Evolutionary conservation across 2,797 vertebrate species (phyloP).

Genomic region (Denticeps clupeoides): DNA sequence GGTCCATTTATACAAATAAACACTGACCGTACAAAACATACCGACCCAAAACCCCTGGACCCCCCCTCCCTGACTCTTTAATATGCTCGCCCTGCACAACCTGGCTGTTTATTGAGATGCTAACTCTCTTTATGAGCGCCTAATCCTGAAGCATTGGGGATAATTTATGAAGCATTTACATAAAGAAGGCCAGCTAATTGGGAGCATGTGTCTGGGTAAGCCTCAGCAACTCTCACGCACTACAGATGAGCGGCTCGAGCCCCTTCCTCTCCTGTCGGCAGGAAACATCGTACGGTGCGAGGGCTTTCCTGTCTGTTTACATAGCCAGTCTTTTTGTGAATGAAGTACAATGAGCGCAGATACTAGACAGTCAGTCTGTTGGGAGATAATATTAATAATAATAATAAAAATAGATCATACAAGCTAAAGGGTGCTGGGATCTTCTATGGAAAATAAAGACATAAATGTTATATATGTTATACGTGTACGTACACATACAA

Average conservation of each 20-base stretch:
- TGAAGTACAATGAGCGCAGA: not conserved
- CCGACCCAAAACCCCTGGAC: constrained; percentile 3
- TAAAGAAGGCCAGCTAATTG: constrained; percentile 81
- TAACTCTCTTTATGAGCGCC: constrained; percentile 77
- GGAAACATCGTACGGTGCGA: too few species aligned
- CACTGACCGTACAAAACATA: constrained; percentile 7
- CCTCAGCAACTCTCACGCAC: constrained; percentile 62
- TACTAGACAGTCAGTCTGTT: constrained; percentile 3
- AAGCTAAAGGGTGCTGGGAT: constrained; percentile 7
- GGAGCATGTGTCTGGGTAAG: constrained; percentile 76
- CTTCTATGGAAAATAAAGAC: too few species aligned
- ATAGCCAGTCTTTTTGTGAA: constrained; percentile 10
- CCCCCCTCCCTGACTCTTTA: constrained; percentile 11
- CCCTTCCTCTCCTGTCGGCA: too few species aligned
- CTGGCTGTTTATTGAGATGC: constrained; percentile 75
- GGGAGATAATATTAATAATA: constrained; percentile 6
- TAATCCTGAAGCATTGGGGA: constrained; percentile 76
- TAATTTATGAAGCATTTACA: constrained; percentile 84
- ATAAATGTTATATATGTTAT: too few species aligned
- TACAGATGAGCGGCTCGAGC: too few species aligned
- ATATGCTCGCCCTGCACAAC: constrained; percentile 16
- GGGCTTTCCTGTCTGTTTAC: too few species aligned
- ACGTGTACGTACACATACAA: too few species aligned
- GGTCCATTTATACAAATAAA: constrained; percentile 6
- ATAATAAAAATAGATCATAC: constrained; percentile 5